phyloP scores from a whole-genome alignment of 2,888 invertebrate genomes.

The Anarsia innoxiella region DNA sequence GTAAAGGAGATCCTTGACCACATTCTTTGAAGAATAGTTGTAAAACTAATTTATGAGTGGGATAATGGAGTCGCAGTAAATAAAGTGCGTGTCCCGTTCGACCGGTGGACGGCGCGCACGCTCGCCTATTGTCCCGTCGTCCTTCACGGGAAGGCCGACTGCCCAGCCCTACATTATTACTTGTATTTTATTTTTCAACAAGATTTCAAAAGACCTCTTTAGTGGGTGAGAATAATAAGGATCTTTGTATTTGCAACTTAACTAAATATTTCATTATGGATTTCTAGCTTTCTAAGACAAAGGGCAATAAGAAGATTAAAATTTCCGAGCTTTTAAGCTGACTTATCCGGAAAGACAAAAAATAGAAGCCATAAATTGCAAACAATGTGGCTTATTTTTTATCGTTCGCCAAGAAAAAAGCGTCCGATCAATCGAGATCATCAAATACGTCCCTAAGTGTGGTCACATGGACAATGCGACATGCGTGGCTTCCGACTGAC shows the following conservation, averaged over 20 bases:
- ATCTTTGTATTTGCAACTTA: too few species aligned
- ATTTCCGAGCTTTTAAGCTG: too few species aligned
- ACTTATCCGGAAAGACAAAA: conserved; percentile 52
- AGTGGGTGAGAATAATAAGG: too few species aligned
- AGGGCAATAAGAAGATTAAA: too few species aligned
- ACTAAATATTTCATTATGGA: too few species aligned
- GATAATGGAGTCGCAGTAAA: conserved; percentile 35
- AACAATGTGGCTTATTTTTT: conserved; percentile 49
- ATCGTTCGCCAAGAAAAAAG: conserved; percentile 39
- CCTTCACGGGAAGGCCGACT: conserved; percentile 57
- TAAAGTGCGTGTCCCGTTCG: conserved; percentile 41
- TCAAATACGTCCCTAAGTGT: conserved; percentile 45
- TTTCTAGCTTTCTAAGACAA: too few species aligned
- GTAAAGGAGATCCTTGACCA: conserved; percentile 42
- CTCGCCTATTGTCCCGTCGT: conserved; percentile 49
- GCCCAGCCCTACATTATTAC: conserved; percentile 32
- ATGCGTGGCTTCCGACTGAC: conserved; percentile 70
- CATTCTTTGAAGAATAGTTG: conserved; percentile 37
- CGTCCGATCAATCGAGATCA: conserved; percentile 52
- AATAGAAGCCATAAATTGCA: conserved; percentile 58
- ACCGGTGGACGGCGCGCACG: conserved; percentile 33
- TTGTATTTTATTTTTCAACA: conserved; percentile 24
- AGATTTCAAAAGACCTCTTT: conserved; percentile 27
- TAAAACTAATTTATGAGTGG: conserved; percentile 47
- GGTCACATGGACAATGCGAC: conserved; percentile 62